Conservation (phyloP, 64 coral and sea anemone species). For the Pachyseris speciosa region DNA sequence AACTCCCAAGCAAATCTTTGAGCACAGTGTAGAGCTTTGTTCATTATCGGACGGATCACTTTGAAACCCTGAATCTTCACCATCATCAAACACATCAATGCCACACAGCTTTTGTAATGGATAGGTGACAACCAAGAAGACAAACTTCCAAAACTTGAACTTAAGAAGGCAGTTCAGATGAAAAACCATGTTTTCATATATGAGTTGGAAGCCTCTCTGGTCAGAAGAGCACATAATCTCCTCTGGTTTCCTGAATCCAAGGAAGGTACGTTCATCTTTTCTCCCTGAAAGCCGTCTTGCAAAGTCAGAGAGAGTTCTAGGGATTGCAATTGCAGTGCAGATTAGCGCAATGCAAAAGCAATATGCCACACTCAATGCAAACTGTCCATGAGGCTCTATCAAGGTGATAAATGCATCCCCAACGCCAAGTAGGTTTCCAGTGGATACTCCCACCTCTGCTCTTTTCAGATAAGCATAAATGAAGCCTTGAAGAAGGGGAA, state of each 20-base stretch:
- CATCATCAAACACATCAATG: constrained; percentile 18
- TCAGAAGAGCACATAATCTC: constrained; percentile 62
- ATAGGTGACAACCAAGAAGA: constrained; percentile 66
- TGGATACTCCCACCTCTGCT: constrained; percentile 67
- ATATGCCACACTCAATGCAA: constrained; percentile 54
- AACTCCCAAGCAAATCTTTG: constrained; percentile 45
- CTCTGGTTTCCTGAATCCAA: constrained; percentile 94
- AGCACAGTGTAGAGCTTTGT: background rate
- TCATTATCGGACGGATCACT: background rate
- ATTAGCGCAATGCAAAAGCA: constrained; percentile 86
- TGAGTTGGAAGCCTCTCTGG: constrained; percentile 88
- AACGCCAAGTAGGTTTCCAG: constrained; percentile 37
- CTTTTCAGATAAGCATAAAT: constrained; percentile 74
- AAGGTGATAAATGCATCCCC: constrained; percentile 83
- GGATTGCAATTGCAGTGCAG: constrained; percentile 87
- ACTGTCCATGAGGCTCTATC: constrained; percentile 16
- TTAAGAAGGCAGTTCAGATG: constrained; percentile 84
- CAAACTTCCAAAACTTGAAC: constrained; percentile 92
- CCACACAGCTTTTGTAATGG: constrained; percentile 61
- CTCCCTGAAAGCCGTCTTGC: constrained; percentile 85
- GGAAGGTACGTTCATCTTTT: constrained; percentile 87
- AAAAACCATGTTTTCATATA: constrained; percentile 98
- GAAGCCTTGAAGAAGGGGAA: constrained; percentile 77
- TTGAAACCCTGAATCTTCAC: background rate
- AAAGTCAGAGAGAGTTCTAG: constrained; percentile 89